These are phyloP conservation scores for Macquaria ambigua DNA, from an alignment of 2,113 vertebrate species.

Conservation along the genomic window DNA sequence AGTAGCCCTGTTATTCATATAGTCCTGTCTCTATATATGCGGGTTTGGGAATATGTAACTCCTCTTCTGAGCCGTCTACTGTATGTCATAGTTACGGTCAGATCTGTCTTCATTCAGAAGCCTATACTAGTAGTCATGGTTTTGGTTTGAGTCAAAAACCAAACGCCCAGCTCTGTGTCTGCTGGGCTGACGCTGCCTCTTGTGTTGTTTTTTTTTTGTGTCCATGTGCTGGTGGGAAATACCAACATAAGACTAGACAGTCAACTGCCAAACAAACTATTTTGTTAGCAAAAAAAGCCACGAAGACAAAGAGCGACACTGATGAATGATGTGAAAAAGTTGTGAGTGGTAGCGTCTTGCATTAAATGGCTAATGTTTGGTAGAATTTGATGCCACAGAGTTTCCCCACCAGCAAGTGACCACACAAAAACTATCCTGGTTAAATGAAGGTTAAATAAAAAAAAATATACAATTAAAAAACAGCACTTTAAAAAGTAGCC, in stretches of 20 bases:
- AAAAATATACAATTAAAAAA: not conserved
- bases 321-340: not conserved
- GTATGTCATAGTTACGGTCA: not conserved
- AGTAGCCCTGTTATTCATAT: not conserved
- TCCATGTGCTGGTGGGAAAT: not conserved
- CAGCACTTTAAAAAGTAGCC: not conserved
- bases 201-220: not conserved
- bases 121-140: not conserved
- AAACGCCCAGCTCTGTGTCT: not conserved
- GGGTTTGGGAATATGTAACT: not conserved
- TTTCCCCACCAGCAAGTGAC: not conserved
- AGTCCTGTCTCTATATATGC: not conserved
- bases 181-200: not conserved
- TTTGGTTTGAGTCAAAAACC: slow-evolving; percentile 1
- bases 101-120: not conserved
- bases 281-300: not conserved
- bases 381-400: not conserved
- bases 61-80: not conserved
- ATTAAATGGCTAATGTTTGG: not conserved
- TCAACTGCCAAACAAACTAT: not conserved
- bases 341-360: not conserved
- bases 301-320: not conserved
- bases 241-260: not conserved
- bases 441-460: too few species aligned
- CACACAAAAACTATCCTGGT: not conserved